Evolutionary conservation across 2,797 vertebrate species (phyloP), one percentile per base, ranked within the genome.

Genomic region (Parauchenoglanis punctatus): DNA sequence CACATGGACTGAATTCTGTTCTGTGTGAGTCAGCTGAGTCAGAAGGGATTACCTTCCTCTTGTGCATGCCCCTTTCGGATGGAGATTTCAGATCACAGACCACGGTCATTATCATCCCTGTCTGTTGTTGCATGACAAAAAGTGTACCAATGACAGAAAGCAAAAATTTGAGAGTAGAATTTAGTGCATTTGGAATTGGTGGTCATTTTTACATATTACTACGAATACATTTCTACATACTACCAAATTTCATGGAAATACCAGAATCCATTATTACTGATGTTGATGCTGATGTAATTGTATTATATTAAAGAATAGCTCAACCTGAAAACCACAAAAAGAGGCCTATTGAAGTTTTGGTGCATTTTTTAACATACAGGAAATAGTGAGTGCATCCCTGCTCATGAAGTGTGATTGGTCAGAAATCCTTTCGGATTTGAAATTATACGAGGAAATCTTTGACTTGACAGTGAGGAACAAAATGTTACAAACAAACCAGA

Each of bases 21-120:
- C 81, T 87, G 81, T 89, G 44, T 75, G 84, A 87, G 81, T 87
- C 84, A 87, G 87, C 81, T 80, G 87, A 90, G 87, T 91, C 91
- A 91, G 87, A 90, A 87, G 63, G 84, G 88, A 91, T 92, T 91
- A 89, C 87, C 87, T 77, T 91, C 81, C 61, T 70, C 77, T 85
- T 89, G 87, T 88, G 54, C 88, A 89, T 89, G 67, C 87, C 84
- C 83, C 87, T 86, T 81, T 59, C 44, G 12, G 87, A 83, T 86
- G 78, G 85, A 87, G 86, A 88, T 90, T 89, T 90, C 77, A 77
- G 70, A 84, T 70, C 84, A 18, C 20, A 76, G 81, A n/a, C 80
- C 87, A 83, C 28, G 44, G 75, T 85, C 84, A 84, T 78, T 88
- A 90, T 35, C 35, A 86, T 88, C 73, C 76, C 49, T 81, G 83